Evolutionary conservation across 2,797 vertebrate genomes (phyloP), one percentile per base, ranked within the genome.

Genomic region (Nannoperca australis): DNA sequence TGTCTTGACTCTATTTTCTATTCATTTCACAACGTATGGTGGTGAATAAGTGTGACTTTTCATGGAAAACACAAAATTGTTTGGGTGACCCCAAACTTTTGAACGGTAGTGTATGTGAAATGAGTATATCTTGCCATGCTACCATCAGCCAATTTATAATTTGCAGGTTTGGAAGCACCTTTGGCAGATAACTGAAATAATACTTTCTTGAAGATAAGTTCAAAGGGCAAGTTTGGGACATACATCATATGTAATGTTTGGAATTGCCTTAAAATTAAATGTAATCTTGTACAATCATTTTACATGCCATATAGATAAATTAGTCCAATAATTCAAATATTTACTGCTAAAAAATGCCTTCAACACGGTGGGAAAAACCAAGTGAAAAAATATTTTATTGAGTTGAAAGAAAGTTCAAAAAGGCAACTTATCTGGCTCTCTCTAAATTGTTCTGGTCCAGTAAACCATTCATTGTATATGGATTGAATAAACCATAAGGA

Each of bases 381-480:
- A 51, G 0, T 7, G 8, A 47, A 42, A 12, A 55, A 59, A 63
- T 53, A 51, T 47, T 61, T 59, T 18, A 6, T 13, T 24, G 61
- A 70, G 56, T 70, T 66, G 50, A 77, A 67, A 53, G 18, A 49
- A 58, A 38, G 70, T 79, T 85, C 5, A 78, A 42, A 69, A 51
- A 22, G 10, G n/a, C 71, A 76, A 10, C 0, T 7, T 59, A 30
- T 85, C 61, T 49, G 14, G 2, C 24, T 51, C 24, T 47, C 14
- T 85, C 67, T 69, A 49, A 66, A 73, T n/a, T 55, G 42, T 61
- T 76, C 14, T 8, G 22, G 71, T 78, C 45, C 62, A 55, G 20
- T 69, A 80, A 86, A 86, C 30, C 62, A 42, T 27, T 54, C 44
- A 64, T 74, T 85, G 49, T 71, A 34, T n/a, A 36, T 47, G 24